Evolutionary conservation across 2,888 invertebrate genomes (phyloP).

Genomic region (Nemoura dubitans): DNA sequence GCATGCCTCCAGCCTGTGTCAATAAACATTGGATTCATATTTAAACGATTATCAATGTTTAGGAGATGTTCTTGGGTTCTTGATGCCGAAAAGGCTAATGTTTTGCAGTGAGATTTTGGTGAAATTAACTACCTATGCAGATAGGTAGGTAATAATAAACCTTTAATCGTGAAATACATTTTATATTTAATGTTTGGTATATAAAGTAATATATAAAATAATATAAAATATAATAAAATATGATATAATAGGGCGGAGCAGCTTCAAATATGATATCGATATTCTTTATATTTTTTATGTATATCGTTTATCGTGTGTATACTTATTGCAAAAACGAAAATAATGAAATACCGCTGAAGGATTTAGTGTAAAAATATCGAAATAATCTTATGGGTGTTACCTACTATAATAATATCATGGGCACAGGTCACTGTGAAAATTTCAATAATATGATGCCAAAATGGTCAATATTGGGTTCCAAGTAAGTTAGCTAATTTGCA

Average conservation of each 20-base stretch:
- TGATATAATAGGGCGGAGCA: neutral
- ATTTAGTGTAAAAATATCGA: no score
- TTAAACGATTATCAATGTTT: neutral
- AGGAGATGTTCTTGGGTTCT: neutral
- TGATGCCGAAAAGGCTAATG: neutral
- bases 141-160: neutral
- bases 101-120: neutral
- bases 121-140: neutral
- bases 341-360: neutral
- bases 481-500: neutral
- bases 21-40: neutral
- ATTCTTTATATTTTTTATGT: neutral
- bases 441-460: neutral
- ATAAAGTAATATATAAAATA: neutral
- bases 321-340: neutral
- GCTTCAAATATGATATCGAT: neutral
- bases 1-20: neutral
- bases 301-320: neutral
- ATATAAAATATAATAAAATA: neutral
- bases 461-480: neutral
- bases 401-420: neutral
- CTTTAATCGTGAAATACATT: neutral
- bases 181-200: constrained; percentile 4
- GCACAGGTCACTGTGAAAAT: neutral
- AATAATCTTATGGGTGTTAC: neutral